Base-by-base conservation (phyloP, 1,140 invertebrate species). In the Copidosoma floridanum region DNA sequence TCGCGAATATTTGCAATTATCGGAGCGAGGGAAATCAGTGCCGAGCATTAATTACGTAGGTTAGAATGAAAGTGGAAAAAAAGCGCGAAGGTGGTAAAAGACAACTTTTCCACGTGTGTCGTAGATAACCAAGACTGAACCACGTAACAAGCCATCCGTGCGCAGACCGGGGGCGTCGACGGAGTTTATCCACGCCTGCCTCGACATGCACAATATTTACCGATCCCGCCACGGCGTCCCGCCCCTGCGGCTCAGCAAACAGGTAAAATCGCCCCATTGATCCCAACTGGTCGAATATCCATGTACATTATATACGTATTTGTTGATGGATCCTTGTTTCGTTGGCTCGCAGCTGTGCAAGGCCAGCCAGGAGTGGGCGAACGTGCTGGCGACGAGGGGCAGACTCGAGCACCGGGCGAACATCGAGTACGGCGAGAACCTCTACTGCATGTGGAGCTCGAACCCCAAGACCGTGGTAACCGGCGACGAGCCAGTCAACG, bases 291-390 rank as follows among this genome's bases (percentile, higher is more conserved):
- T 23, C 35, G 38, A 21, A 6, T 40, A 40, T 52, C n/a, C n/a
- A n/a, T 12, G 29, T 8, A 32, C 6, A 32, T 32, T 32, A 12
- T 12, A 32, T 32, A 32, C 6, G 6, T 32, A 32, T 32, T 8
- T 12, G 6, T 8, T 12, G 29, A 6, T 32, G 29, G 12, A 6
- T 32, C 12, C 12, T 32, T 32, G 29, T 12, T n/a, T n/a, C 27
- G 57, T 32, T 41, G 37, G 21, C 38, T 46, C 68, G 20, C 65
- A 86, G 80, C 68, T 91, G 21, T 85, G 85, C 68, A 87, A 86
- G 71, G 86, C 87, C 65, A 84, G 90, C 67, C 87, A 93, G 77
- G 88, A 91, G 72, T 94, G 92, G 92, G 92, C 92, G 0, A 87
- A 89, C 59, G 81, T 85, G 52, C 71, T 95, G 21, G 88, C 87